Base-by-base conservation (phyloP, 2,797 vertebrate genomes). In the Liparis tanakae region DNA sequence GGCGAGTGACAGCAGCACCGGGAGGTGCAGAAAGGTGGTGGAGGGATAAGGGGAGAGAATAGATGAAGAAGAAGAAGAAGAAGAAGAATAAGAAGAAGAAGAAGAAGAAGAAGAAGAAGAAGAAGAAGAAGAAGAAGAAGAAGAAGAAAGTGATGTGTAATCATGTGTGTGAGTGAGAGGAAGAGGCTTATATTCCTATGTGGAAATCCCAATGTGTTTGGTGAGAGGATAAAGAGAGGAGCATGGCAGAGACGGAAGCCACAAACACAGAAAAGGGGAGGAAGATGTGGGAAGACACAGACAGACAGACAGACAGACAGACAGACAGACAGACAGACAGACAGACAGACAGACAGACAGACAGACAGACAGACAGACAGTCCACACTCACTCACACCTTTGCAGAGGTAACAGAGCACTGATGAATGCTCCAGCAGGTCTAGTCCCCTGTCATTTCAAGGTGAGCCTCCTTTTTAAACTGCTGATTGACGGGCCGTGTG, bases 401-500 rank as follows among this genome's bases (percentile, higher is more conserved):
- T 86, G 85, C 81, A 70, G 70, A 75, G 62, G 84, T 65, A 84
- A 88, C 86, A 78, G 61, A 88, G 73, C 59, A 30, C 69, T 78
- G 76, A 87, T n/a, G n/a, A n/a, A 89, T 81, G 90, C 90, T 90
- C 84, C 83, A 76, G 78, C 55, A 80, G 86, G 85, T 88, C 64
- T 39, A 83, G 80, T 90, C 83, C 69, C 74, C 74, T 90, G 90
- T 90, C 76, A 34, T 83, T 90, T 90, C 88, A 92, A 94, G 91
- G 92, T 91, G 90, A 92, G 69, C 59, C 90, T 89, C 83, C 89
- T 94, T 90, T 91, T 87, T 92, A 88, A 91, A 10, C 74, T 13
- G 44, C 14, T 74, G 59, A 89, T 89, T 90, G 91, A 87, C 59
- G 15, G 79, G 56, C n/a, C 18, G 8, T 30, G 25, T 30, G 25